Evolutionary conservation across 2,888 invertebrate genomes (phyloP), one percentile per base, ranked within the genome.

Genomic region (Temnothorax unifasciatus): DNA sequence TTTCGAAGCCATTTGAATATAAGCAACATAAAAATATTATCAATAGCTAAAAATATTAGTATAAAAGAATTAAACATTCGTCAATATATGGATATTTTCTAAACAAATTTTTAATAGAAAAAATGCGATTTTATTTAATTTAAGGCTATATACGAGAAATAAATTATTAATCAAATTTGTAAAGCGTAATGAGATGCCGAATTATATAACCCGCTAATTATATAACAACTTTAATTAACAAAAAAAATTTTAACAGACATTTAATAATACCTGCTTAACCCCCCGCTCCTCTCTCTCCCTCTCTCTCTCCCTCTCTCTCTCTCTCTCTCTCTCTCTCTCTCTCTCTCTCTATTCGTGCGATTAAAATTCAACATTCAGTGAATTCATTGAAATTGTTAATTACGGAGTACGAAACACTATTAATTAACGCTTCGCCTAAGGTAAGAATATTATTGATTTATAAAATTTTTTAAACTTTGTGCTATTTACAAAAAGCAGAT

Each of bases 211-310:
- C 21, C 11, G 11, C 15, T 69, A 71, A 47, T 71, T 73, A 8
- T 3, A 59, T 69, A 57, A 38, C 21, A 59, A 41, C 25, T 38
- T 47, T 79, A 73, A 79, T 73, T 73, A 47, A 79, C 21, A 38
- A 44, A 73, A 71, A 79, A n/a, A 9, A 44, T 44, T 18, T 57
- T 57, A 57, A 21, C 21, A 13, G 18, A 44, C 3, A 11, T 73
- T 59, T 13, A 29, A 29, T 38, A 79, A 25, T 18, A 15, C 9
- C 5, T 47, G 15, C 3, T 47, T 1, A 47, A 44, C 15, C 15
- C 8, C 8, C 6, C 38, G 8, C 38, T 0, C 38, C 8, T 6
- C 44, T 11, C 8, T 25, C 25, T 25, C 25, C 2, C 25, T 25
- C 21, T 21, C 41, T 6, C 41, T 6, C 41, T 41, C 47, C 4